A percentile compares a stretch with the other conserved stretches of the same genome.
Conservation (phyloP, 2,113 vertebrate species). For the Oncorhynchus kisutch region DNA sequence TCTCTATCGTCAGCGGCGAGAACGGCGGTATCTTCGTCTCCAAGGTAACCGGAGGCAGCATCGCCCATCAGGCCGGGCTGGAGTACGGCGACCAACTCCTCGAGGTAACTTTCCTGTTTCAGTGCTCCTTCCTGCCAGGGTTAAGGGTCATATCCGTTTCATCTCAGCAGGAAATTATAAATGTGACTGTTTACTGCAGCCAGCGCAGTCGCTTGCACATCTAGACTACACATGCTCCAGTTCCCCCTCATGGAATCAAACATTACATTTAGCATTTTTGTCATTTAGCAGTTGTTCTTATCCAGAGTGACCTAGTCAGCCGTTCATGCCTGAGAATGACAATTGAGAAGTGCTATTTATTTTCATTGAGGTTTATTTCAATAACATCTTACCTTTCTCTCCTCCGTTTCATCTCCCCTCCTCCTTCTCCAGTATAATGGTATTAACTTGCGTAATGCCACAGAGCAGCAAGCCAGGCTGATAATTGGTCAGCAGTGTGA, state of each 20-base stretch:
- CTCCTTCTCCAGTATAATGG: conserved; percentile 85
- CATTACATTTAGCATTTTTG: no score
- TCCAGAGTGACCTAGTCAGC: no score
- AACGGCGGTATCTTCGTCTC: conserved; percentile 97
- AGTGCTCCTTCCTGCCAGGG: neutral
- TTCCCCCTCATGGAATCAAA: no score
- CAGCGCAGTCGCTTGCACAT: no score
- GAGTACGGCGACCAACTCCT: conserved; percentile 97
- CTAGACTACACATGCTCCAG: no score
- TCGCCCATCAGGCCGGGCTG: conserved; percentile 94
- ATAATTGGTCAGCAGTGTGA: conserved; percentile 98
- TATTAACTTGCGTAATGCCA: conserved; percentile 95
- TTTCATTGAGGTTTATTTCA: neutral
- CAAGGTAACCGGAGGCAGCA: conserved; percentile 94
- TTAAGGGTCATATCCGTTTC: neutral
- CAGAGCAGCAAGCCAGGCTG: conserved; percentile 94
- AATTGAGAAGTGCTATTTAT: no score
- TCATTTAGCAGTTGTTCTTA: no score
- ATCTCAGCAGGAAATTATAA: no score
- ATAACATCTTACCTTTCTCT: neutral
- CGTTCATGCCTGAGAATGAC: no score
- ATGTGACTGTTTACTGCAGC: no score
- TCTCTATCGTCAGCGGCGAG: conserved; percentile 96
- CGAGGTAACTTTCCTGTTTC: conserved; percentile 76
- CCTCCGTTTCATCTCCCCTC: no score